Conservation (phyloP, 2,888 invertebrate genomes). For the Rhaphigaster nebulosa region DNA sequence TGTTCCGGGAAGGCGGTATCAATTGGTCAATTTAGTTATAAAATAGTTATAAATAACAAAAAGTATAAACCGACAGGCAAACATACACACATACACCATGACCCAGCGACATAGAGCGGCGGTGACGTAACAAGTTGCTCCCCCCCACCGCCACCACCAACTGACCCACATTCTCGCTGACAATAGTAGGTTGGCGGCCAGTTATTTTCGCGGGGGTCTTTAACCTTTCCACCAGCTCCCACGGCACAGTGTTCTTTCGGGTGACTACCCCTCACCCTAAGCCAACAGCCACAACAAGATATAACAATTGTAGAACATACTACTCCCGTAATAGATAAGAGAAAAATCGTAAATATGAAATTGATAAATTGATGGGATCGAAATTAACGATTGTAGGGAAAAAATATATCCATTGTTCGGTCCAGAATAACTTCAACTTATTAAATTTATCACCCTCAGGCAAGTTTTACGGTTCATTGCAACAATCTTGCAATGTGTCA, state of each 20-base stretch:
- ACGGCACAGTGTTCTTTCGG: conserved; percentile 25
- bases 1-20: too few species aligned
- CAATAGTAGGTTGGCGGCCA: conserved; percentile 64
- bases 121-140: conserved; percentile 34
- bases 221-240: conserved; percentile 66
- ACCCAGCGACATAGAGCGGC: neutral
- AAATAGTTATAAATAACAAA: too few species aligned
- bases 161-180: conserved; percentile 67
- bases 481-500: too few species aligned
- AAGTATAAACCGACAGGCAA: neutral
- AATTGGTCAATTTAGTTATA: too few species aligned
- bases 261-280: conserved; percentile 29
- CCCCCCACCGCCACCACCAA: conserved; percentile 64
- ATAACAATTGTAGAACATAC: neutral
- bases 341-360: neutral
- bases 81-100: neutral
- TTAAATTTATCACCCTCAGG: too few species aligned
- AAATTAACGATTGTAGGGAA: neutral
- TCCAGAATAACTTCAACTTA: neutral
- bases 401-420: neutral
- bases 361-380: neutral
- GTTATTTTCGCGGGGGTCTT: conserved; percentile 67
- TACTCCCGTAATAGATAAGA: neutral
- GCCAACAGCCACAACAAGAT: neutral
- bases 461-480: too few species aligned